These are phyloP conservation scores for Leucoptera coffeella DNA, from an alignment of 2,888 invertebrate genomes.

Conservation along the genomic window DNA sequence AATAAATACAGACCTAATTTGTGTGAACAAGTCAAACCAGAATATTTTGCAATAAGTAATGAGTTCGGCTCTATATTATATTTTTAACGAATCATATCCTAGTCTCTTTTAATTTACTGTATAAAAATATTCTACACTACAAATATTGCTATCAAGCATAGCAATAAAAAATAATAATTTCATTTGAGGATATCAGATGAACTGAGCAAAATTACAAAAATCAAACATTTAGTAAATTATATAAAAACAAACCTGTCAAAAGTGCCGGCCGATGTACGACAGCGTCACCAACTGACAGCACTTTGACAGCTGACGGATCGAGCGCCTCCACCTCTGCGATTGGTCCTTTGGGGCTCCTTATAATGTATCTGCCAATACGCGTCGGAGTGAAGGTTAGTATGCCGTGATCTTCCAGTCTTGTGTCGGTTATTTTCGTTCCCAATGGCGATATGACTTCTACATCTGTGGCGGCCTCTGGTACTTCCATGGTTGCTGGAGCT, in stretches of 20 bases:
- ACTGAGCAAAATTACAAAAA: too few species aligned
- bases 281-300: slow-evolving; percentile 68
- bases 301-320: slow-evolving; percentile 67
- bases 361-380: slow-evolving; percentile 67
- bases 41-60: too few species aligned
- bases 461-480: slow-evolving; percentile 56
- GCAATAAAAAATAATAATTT: too few species aligned
- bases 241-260: slow-evolving; percentile 58
- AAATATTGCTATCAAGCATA: too few species aligned
- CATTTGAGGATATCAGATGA: too few species aligned
- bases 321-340: slow-evolving; percentile 65
- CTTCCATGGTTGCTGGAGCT: slow-evolving; percentile 55
- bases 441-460: slow-evolving; percentile 63
- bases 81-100: too few species aligned
- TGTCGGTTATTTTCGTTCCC: slow-evolving; percentile 56
- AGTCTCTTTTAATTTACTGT: too few species aligned
- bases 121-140: too few species aligned
- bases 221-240: too few species aligned
- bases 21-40: too few species aligned
- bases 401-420: slow-evolving; percentile 49
- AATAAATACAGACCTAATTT: too few species aligned
- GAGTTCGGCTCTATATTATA: too few species aligned
- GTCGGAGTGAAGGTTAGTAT: slow-evolving; percentile 72
- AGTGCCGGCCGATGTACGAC: slow-evolving; percentile 77
- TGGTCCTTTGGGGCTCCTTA: slow-evolving; percentile 41